Base-by-base conservation (phyloP, 2,888 invertebrate genomes). In the Lamproptera curius region DNA sequence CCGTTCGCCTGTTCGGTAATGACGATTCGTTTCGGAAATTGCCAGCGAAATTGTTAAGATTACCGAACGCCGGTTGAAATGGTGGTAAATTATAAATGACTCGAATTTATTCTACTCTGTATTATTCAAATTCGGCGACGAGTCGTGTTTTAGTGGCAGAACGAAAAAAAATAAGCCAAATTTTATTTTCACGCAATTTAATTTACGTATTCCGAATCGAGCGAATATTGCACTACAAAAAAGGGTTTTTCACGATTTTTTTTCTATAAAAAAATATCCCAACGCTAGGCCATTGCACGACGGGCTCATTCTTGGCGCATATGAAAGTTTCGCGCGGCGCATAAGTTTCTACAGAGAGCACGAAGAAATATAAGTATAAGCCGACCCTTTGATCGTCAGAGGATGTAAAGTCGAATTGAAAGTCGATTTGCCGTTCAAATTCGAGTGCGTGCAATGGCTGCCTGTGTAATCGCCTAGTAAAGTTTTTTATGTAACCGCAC, bases 391-490 rank as follows among this genome's bases (percentile, higher is more conserved):
- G 49, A 50, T 50, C 49, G 41, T 50, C 49, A 50, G 49, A 44
- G 49, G 41, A 50, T 44, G 44, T 50, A 44, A 50, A 41, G 44
- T 37, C 49, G 49, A 50, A 50, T 50, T 35, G 44, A 50, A 37
- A 50, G 49, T 50, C 44, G 49, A 50, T 50, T 50, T 50, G 40
- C 39, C 49, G 49, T 50, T 44, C 44, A 50, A 16, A 50, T 50
- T 50, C 31, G 37, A 50, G 49, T 50, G 44, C 26, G 16, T 44
- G 49, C 44, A 37, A 50, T 44, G 40, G 44, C 36, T 40, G 49
- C 11, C 28, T 44, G 36, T 37, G 49, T 39, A 44, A 50, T 50
- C 40, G 49, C 41, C 49, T 50, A 44, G 40, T 49, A 49, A 49
- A 49, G 35, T 43, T 49, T 40, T 35, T 28, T 31, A 35, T 40